These are phyloP conservation scores for Cistogaster globosa DNA, from an alignment of 2,888 invertebrate species.

Conservation along the genomic window DNA sequence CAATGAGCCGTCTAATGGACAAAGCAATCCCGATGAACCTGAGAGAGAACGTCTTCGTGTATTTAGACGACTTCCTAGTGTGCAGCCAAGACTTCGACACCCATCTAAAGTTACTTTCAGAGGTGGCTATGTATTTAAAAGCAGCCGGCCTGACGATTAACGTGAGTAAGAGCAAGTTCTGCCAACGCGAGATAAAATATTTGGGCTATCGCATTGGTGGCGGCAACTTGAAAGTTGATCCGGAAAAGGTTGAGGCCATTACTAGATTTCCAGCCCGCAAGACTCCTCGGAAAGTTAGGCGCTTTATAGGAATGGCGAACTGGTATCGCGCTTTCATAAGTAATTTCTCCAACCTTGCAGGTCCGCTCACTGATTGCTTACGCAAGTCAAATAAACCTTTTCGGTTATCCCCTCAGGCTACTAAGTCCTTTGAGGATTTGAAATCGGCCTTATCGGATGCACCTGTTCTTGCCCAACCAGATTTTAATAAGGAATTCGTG, in stretches of 20 bases:
- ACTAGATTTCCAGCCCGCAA: constrained; percentile 46
- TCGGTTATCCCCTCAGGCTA: not conserved
- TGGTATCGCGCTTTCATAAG: not conserved
- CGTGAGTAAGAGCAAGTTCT: not conserved
- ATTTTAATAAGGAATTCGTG: too few species aligned
- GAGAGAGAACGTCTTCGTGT: constrained; percentile 29
- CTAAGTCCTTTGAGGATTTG: not conserved
- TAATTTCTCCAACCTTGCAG: constrained; percentile 5
- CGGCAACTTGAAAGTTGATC: constrained; percentile 38
- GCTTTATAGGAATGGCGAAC: constrained; percentile 2
- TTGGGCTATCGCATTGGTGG: constrained; percentile 46
- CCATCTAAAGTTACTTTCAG: not conserved
- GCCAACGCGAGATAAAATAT: constrained; percentile 24
- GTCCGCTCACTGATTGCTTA: not conserved
- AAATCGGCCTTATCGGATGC: not conserved
- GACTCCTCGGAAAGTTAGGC: constrained; percentile 26
- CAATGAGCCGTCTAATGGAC: constrained; percentile 62
- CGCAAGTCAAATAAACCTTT: not conserved
- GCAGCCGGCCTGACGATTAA: constrained; percentile 53
- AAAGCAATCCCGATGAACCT: constrained; percentile 35
- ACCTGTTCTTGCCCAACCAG: not conserved
- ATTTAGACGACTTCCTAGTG: constrained; percentile 23
- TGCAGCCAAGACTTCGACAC: not conserved
- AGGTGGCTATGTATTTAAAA: constrained; percentile 10
- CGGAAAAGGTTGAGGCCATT: constrained; percentile 22